Conservation (phyloP, 2,797 vertebrate species). For the Enteromius fasciolatus region DNA sequence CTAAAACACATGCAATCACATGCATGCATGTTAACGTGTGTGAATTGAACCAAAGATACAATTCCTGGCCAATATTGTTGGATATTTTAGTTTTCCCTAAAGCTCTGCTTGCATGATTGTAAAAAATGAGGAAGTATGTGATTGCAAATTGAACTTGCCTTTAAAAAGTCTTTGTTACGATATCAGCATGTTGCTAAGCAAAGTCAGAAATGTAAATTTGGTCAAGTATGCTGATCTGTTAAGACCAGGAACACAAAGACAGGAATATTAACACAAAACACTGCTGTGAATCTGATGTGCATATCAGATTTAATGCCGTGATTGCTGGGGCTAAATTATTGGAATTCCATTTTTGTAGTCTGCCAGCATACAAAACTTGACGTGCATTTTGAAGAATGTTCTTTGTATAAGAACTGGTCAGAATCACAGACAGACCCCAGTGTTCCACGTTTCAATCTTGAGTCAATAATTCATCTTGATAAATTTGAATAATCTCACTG, state of each 20-base stretch:
- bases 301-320: neutral
- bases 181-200: neutral
- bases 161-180: neutral
- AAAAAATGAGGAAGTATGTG: neutral
- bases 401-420: neutral
- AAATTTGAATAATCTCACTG: slow-evolving; percentile 78
- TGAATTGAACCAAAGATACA: neutral
- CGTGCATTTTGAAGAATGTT: neutral
- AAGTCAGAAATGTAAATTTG: neutral
- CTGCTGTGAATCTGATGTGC: neutral
- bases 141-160: neutral
- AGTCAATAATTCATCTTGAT: slow-evolving; percentile 82
- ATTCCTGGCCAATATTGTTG: neutral
- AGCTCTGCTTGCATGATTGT: neutral
- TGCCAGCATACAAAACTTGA: neutral
- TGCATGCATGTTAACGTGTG: neutral
- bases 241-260: neutral
- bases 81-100: neutral
- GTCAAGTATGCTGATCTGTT: neutral
- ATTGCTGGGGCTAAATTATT: neutral
- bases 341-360: neutral
- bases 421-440: slow-evolving; percentile 18
- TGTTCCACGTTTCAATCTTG: slow-evolving; percentile 53
- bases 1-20: too few relatives aligned
- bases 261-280: too few relatives aligned